Base-by-base conservation (phyloP, 2,113 vertebrate species). In the Chloropsis hardwickii region DNA sequence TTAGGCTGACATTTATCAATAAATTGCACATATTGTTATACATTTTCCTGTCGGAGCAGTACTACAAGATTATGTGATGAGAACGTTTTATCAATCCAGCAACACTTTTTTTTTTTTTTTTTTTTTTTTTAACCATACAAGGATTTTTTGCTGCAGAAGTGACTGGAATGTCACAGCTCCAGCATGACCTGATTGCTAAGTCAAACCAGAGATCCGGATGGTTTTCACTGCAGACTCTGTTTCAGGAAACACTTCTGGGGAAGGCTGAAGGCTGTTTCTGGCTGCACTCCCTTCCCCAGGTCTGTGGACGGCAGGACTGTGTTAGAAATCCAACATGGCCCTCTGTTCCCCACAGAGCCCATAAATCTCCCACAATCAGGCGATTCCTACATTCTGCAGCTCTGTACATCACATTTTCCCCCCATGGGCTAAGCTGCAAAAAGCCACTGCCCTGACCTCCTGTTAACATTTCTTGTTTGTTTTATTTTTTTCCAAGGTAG, bases 1-100 rank as follows among this genome's bases (percentile, higher is more conserved):
- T 97, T 94, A 95, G 95, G 93, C 93, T 96, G 96, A 96, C 93
- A 97, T 96, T 96, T 96, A 96, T 94, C 95, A 96, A 95, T 95
- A 97, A 97, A 96, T 96, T 96, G 95, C 95, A 95, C 95, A 84
- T 94, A 97, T 96, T 95, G 94, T 96, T 96, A 95, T 96, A 96
- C 80, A 94, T 96, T 96, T 96, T 96, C 93, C 94, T 94, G 94
- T 94, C 40, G 2, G 77, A 94, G 90, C 82, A 86, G 88, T 1
- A 1, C 77, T 93, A 90, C 80, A 67, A 84, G 86, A 96, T 93
- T 86, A 95, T 96, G 92, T 92, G 95, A 97, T 95, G 95, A 96
- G 82, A 72, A 60, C 95, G 65, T 97, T 96, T 95, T 96, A 95
- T 94, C 92, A 93, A 93, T 91, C 88, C n/a, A 51, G n/a, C 40